A percentile compares a stretch with the other conserved stretches of the same genome.
These are phyloP conservation scores for Hypselothyrea guttata DNA, from an alignment of 2,888 invertebrate genomes.

Conservation along the genomic window DNA sequence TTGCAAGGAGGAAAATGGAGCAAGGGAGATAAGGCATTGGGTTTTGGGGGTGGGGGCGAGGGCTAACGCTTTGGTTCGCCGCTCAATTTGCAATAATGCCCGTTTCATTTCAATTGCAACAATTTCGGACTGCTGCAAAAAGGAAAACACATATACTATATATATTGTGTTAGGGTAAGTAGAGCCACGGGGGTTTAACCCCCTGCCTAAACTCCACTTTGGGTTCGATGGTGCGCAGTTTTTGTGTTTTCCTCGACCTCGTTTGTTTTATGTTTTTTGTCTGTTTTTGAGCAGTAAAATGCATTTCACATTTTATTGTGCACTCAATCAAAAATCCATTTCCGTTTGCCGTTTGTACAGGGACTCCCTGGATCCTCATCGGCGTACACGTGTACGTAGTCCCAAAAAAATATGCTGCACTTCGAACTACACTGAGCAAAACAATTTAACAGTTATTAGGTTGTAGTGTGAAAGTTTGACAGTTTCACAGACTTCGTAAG, in stretches of 20 bases:
- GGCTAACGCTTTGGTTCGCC: conserved; percentile 43
- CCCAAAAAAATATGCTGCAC: conserved; percentile 39
- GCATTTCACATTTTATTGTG: conserved; percentile 77
- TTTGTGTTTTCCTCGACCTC: conserved; percentile 18
- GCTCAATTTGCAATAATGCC: conserved; percentile 60
- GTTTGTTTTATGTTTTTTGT: conserved; percentile 27
- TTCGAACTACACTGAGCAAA: conserved; percentile 19
- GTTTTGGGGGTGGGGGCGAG: neutral
- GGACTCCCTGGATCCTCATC: conserved; percentile 11
- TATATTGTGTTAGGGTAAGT: conserved; percentile 15
- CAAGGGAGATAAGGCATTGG: neutral
- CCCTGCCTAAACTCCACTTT: conserved; percentile 47
- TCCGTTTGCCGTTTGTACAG: conserved; percentile 66
- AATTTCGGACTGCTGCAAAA: conserved; percentile 39
- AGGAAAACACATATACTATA: conserved; percentile 25
- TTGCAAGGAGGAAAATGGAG: conserved; percentile 15
- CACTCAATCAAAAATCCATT: conserved; percentile 76
- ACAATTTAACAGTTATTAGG: neutral
- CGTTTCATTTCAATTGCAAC: conserved; percentile 59
- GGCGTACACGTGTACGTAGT: conserved; percentile 34
- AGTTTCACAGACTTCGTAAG: too few species aligned
- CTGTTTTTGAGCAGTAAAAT: conserved; percentile 63
- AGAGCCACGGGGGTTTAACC: conserved; percentile 7
- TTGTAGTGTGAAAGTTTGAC: too few species aligned
- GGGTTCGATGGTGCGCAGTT: conserved; percentile 31